Percentiles rank a stretch among this genome's conserved stretches.
Evolutionary conservation across 2,113 vertebrate species (phyloP).

Genomic region (Chaetodon trifascialis): DNA sequence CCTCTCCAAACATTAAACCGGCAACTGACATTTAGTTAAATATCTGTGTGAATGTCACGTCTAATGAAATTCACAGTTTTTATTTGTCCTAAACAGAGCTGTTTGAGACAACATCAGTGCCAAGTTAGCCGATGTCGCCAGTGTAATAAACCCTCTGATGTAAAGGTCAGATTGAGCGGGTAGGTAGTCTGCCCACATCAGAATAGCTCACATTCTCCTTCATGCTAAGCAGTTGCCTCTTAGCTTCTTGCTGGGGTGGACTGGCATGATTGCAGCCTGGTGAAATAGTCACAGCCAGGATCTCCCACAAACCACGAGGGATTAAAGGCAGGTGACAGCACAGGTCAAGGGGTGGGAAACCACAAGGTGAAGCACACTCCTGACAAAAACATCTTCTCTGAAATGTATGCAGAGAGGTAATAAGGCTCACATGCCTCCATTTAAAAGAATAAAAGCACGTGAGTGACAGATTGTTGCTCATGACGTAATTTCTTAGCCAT

Average conservation of each 20-base stretch:
- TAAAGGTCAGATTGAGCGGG: constrained; percentile 35
- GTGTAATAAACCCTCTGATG: constrained; percentile 18
- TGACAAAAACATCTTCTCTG: constrained; percentile 4
- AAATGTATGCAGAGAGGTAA: not conserved
- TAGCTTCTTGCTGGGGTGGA: not conserved
- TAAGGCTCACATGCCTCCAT: not conserved
- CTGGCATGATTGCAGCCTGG: constrained; percentile 14
- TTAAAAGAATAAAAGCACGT: not conserved
- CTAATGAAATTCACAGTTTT: constrained; percentile 2
- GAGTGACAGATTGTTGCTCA: not conserved
- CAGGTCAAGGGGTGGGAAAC: constrained; percentile 45
- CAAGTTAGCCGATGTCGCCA: constrained; percentile 1
- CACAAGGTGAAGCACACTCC: constrained; percentile 21
- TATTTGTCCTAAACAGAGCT: constrained; percentile 17
- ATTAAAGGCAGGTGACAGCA: constrained; percentile 33
- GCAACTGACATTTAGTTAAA: constrained; percentile 21
- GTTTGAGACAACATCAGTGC: constrained; percentile 5
- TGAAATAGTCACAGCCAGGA: constrained; percentile 11
- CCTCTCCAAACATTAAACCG: not conserved
- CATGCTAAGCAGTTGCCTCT: constrained; percentile 44
- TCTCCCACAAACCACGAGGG: constrained; percentile 34
- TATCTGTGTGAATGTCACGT: constrained; percentile 26
- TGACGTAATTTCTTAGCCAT: too few species aligned
- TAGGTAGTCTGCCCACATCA: constrained; percentile 46
- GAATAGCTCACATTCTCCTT: constrained; percentile 61